Percentiles rank a stretch among this genome's conserved stretches.
These are phyloP conservation scores for Eptesicus fuscus DNA, from an alignment of 2,113 vertebrate species.

Conservation along the genomic window DNA sequence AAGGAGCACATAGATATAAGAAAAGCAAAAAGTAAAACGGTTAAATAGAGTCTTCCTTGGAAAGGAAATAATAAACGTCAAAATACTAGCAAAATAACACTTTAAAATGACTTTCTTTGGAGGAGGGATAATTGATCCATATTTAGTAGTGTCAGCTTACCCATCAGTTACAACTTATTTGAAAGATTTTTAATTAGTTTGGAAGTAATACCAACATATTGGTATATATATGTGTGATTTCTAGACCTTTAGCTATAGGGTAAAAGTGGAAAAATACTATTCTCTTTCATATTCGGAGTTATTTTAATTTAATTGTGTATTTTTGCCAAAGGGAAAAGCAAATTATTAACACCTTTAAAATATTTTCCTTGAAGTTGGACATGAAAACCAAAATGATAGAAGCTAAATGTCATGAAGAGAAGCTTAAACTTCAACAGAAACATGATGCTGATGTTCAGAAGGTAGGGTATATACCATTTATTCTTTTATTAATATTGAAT, in stretches of 20 bases:
- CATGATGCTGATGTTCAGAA: constrained; percentile 94
- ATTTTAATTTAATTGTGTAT: constrained; percentile 17
- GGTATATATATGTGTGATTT: not conserved
- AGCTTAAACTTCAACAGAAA: constrained; percentile 92
- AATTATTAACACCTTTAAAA: constrained; percentile 44
- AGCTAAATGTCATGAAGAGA: constrained; percentile 94
- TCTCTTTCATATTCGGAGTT: not conserved
- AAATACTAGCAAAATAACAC: not conserved
- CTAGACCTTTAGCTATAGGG: not conserved
- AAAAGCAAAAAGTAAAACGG: not conserved
- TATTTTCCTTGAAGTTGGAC: constrained; percentile 84
- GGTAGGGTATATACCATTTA: constrained; percentile 75
- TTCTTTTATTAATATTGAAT: not conserved
- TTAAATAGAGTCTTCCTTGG: not conserved
- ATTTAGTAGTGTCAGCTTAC: not conserved
- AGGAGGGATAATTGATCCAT: not conserved
- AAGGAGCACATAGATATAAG: not conserved
- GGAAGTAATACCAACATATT: not conserved
- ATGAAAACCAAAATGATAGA: constrained; percentile 91
- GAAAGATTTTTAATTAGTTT: not conserved
- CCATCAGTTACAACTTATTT: not conserved
- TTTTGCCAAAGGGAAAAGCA: constrained; percentile 20
- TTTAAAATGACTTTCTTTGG: not conserved
- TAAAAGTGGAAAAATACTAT: not conserved
- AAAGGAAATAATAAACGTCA: not conserved